Conservation (phyloP, 1,140 invertebrate species). For the Portunus trituberculatus region DNA sequence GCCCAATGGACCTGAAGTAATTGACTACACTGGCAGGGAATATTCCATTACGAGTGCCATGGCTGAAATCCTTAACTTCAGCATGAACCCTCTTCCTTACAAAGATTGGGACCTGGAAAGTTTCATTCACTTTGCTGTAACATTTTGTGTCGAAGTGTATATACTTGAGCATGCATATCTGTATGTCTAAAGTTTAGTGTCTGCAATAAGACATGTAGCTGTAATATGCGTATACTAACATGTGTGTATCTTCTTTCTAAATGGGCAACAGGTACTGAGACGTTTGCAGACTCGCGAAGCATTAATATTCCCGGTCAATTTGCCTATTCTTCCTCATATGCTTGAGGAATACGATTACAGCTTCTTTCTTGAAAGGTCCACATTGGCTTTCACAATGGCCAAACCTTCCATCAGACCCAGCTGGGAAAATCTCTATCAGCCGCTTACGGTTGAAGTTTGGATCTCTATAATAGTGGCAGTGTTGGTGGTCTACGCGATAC, state of each 20-base stretch:
- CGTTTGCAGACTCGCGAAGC: background rate
- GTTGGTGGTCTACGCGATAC: background rate
- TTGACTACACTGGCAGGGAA: conserved; percentile 3
- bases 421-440: conserved; percentile 59
- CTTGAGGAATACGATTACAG: conserved; percentile 47
- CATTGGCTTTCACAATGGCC: conserved; percentile 51
- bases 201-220: too few relatives aligned
- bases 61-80: background rate
- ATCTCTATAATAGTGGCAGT: background rate
- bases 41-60: background rate
- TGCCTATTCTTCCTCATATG: conserved; percentile 32
- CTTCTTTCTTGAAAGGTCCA: conserved; percentile 31
- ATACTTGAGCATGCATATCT: too few relatives aligned
- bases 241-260: too few relatives aligned
- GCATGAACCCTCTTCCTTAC: background rate
- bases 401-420: conserved; percentile 37
- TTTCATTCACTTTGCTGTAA: background rate
- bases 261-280: background rate
- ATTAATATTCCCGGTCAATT: background rate
- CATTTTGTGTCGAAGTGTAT: too few relatives aligned
- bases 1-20: background rate
- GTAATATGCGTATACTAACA: too few relatives aligned
- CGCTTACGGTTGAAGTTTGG: conserved; percentile 31
- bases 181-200: too few relatives aligned
- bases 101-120: background rate